These are phyloP conservation scores for Noctua fimbriata DNA, from an alignment of 2,888 invertebrate genomes.

Conservation along the genomic window DNA sequence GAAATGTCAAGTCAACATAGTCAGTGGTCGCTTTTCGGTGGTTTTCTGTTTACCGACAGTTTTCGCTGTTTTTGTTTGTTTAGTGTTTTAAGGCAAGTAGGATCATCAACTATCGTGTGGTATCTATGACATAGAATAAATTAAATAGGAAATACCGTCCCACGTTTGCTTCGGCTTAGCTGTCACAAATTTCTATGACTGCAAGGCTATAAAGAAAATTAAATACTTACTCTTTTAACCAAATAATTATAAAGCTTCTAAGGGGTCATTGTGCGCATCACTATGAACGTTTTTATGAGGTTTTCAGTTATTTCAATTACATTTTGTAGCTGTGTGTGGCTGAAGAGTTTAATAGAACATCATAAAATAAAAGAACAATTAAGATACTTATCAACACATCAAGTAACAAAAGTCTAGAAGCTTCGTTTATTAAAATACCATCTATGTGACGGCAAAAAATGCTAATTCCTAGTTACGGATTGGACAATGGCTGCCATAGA, in stretches of 20 bases:
- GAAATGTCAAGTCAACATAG: too few species aligned
- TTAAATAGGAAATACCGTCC: too few species aligned
- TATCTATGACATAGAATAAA: neutral
- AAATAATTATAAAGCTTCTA: too few species aligned
- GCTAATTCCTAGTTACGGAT: constrained; percentile 68
- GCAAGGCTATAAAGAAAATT: too few species aligned
- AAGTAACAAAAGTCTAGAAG: constrained; percentile 27
- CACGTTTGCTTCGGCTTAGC: neutral
- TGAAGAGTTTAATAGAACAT: neutral
- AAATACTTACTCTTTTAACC: too few species aligned
- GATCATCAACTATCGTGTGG: neutral
- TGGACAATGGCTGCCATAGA: constrained; percentile 76
- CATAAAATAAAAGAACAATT: constrained; percentile 22
- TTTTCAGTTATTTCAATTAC: neutral
- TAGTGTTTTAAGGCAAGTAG: neutral
- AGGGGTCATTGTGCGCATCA: neutral
- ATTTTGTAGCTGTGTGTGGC: neutral
- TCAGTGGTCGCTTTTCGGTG: too few species aligned
- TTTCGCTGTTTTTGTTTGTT: neutral
- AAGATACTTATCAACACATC: constrained; percentile 34
- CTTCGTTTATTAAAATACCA: constrained; percentile 63
- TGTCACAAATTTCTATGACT: neutral
- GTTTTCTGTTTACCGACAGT: too few species aligned
- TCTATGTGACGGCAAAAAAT: constrained; percentile 62
- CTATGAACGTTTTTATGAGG: neutral